Conservation (phyloP, 2,797 vertebrate genomes). For the Pristis pectinata region DNA sequence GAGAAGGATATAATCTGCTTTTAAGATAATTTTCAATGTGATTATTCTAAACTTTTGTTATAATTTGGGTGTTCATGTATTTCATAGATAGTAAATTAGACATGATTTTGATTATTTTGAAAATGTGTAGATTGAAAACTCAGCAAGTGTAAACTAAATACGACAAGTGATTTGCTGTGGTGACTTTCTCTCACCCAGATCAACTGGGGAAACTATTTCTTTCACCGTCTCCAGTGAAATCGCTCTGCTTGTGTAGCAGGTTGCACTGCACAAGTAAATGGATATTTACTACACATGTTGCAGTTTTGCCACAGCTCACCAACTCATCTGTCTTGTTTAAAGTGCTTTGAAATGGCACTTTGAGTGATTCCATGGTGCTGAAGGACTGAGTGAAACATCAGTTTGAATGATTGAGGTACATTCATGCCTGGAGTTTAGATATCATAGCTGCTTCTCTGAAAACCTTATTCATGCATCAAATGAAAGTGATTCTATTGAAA, state of each 20-base stretch:
- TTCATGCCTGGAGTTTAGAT: not conserved
- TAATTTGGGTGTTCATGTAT: not conserved
- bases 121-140: not conserved
- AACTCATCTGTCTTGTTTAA: not conserved
- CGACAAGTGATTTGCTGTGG: not conserved
- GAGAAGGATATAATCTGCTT: not conserved
- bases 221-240: not conserved
- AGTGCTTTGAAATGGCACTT: not conserved
- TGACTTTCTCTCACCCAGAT: not conserved
- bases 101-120: constrained; percentile 25
- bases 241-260: not conserved
- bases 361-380: not conserved
- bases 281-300: not conserved
- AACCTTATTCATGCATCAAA: not conserved
- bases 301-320: not conserved
- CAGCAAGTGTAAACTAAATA: not conserved
- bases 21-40: not conserved
- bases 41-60: not conserved
- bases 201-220: not conserved
- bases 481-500: no score
- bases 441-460: not conserved
- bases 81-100: not conserved
- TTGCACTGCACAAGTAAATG: not conserved
- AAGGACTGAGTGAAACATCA: not conserved
- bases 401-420: constrained; percentile 6